Evolutionary conservation across 1,140 invertebrate genomes (phyloP), one percentile per base, ranked within the genome.

Genomic region (Cardiocondyla obscurior): DNA sequence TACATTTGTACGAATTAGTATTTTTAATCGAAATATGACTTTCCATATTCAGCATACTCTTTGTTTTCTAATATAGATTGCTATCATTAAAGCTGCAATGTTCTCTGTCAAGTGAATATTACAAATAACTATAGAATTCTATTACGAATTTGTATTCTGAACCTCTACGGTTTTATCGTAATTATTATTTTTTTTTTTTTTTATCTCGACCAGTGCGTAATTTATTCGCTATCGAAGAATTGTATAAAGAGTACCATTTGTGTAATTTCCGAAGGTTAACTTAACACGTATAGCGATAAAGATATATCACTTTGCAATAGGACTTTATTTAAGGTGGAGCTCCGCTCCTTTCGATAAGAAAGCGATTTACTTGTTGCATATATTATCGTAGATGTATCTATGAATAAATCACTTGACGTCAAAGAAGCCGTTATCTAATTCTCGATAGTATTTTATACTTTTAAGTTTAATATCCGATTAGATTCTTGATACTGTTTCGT

Each of bases 371-470:
- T 77, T 67, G 60, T 77, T 77, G 44, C 44, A 77, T 67, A 67
- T 77, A 77, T 53, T 77, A 77, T 77, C 74, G 62, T 67, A 67
- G 22, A 77, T 77, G 58, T 77, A 77, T 77, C 39, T 77, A 42
- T 51, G 46, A 77, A 77, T 77, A 77, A 77, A 77, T 67, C 60
- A 77, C 36, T 77, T 67, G 46, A 67, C 46, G 60, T 77, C 33
- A 67, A 67, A 51, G 58, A 51, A 65, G 44, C 33, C 60, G 42
- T 49, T 76, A 64, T 64, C 28, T 36, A 62, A 33, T 62, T 62
- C 39, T 62, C 25, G 19, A 33, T 25, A 16, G 1, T 51, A 77
- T 44, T 73, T 30, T 0, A 30, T 44, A 30, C 25, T 74, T 60
- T 58, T 33, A 10, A 28, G 16, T 73, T 39, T 36, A 12, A 33